Base-by-base conservation (phyloP, 1,140 invertebrate genomes). In the Polyergus mexicanus region DNA sequence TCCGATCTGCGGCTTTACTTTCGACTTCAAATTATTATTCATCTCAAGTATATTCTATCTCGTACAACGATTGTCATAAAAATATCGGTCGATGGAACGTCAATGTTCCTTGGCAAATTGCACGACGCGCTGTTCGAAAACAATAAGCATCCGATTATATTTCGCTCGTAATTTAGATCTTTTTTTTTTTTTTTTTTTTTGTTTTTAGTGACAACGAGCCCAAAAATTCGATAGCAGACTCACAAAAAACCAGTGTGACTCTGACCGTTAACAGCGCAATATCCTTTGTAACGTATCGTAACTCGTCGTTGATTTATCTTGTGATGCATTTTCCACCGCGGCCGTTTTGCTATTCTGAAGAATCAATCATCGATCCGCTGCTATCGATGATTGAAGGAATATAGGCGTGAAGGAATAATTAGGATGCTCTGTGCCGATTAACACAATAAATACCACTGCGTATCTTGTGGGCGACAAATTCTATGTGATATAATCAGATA, bases 71-170 rank as follows among this genome's bases (percentile, higher is more conserved):
- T 19, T 47, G 11, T 41, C n/a, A 44, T 41, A 47, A 84, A 84
- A 84, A 83, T 22, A 62, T 69, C 56, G 25, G 22, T 44, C 41
- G 51, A 28, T 65, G 16, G 5, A 65, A 22, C 47, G 22, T 76
- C 71, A 54, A 66, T 63, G 16, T 77, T 69, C 25, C 25, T 54
- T 69, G 38, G 13, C 44, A 38, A 28, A n/a, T 38, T 41, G 51
- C 22, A 32, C 76, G 10, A 16, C 35, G 69, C 44, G 28, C 69
- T 58, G 51, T 51, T 75, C 13, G 69, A 85, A 77, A 38, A 87
- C 71, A 81, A 85, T 87, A 85, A 85, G 63, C 63, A 74, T 25
- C 56, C 72, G 72, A 87, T 87, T 87, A 76, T 71, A 68, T 8
- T 38, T 3, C 25, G 44, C 86, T 85, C 63, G 68, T 85, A 85